Evolutionary conservation across 2,888 invertebrate genomes (phyloP), one percentile per base, ranked within the genome.

Genomic region (Brachyptera risi): DNA sequence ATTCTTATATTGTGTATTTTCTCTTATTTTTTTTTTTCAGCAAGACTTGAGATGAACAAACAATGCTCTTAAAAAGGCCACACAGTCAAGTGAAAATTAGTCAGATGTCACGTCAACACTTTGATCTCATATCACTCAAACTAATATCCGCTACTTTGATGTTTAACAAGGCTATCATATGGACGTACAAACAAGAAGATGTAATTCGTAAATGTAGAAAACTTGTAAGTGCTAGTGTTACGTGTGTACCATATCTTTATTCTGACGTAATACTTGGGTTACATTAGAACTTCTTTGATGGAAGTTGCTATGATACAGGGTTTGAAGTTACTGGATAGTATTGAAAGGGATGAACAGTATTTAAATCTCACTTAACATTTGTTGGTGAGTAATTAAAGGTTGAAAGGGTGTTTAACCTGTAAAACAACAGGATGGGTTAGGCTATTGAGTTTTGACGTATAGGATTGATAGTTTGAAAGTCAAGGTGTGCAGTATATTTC

Each of bases 161-260:
- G 37, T 54, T 27, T 24, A 27, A 37, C 54, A 54, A 54, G 54
- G 54, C 35, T 54, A 54, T 54, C 35, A 51, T 49, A 42, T 42
- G 42, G 7, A 47, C 23, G 5, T 24, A 44, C 23, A 24, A 47
- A n/a, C 7, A 31, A 24, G 47, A 19, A 11, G 19, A 47, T 24
- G 47, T 24, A 24, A 47, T 24, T 5, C 11, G 31, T 31, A 31
- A 31, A 31, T 31, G 31, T 31, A 31, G 31, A 31, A n/a, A n/a
- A 31, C 31, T 31, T 7, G 31, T 7, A 31, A 31, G 31, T 31
- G 31, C 7, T 11, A 7, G 31, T 31, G 5, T 31, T 11, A 31
- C 31, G 7, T 31, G n/a, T n/a, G n/a, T n/a, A n/a, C n/a, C n/a
- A n/a, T n/a, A n/a, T n/a, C n/a, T n/a, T n/a, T 42, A 17, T 42